A percentile compares a stretch with the other conserved stretches of the same genome.
Evolutionary conservation across 2,113 vertebrate species (phyloP).

Genomic region (Aldabrachelys gigantea): DNA sequence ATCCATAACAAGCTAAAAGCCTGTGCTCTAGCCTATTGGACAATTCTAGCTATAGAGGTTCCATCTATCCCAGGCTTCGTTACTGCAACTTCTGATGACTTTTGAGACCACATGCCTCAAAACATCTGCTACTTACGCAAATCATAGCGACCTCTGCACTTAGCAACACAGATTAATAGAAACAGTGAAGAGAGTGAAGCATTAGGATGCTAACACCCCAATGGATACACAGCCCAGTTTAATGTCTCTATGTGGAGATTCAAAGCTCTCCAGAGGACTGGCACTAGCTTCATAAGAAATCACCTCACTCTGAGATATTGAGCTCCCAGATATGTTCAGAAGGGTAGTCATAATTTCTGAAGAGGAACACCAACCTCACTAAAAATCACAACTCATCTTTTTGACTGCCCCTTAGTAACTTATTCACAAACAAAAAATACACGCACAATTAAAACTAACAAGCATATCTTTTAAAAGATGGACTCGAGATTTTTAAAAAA

Average conservation of each 20-base stretch:
- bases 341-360: background rate
- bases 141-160: background rate
- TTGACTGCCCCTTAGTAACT: background rate
- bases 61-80: background rate
- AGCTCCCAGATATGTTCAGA: background rate
- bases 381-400: background rate
- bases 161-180: background rate
- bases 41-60: background rate
- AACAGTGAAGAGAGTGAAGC: background rate
- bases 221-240: background rate
- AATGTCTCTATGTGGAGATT: background rate
- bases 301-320: background rate
- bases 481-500: background rate
- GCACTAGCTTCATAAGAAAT: background rate
- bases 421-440: background rate
- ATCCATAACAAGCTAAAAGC: background rate
- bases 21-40: background rate
- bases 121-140: background rate
- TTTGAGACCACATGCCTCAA: background rate
- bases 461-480: too few relatives aligned
- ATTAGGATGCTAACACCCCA: background rate
- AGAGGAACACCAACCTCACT: background rate
- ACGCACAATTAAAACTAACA: too few relatives aligned
- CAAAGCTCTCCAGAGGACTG: rapidly evolving
- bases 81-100: background rate